phyloP scores from a whole-genome alignment of 2,888 invertebrate genomes.

The Lomographa bimaculata region DNA sequence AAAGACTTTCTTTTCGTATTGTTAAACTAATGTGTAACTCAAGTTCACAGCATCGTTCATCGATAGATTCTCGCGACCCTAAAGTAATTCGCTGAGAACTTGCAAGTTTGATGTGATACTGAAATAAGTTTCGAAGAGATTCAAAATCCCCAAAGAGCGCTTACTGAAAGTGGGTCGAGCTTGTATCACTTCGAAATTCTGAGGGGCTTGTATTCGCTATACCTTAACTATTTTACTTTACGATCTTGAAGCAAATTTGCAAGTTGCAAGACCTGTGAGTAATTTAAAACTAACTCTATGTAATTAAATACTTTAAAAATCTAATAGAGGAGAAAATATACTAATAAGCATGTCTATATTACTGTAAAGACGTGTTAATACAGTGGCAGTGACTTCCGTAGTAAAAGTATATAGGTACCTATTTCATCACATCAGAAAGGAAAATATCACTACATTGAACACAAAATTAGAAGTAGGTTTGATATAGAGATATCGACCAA shows the following conservation, averaged over 20 bases:
- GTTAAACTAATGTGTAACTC: too few relatives aligned
- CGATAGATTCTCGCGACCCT: constrained; percentile 21
- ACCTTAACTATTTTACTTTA: constrained; percentile 20
- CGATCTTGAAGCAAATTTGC: neutral
- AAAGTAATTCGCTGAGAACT: constrained; percentile 46
- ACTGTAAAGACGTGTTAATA: too few relatives aligned
- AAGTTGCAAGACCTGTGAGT: neutral
- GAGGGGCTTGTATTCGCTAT: constrained; percentile 22
- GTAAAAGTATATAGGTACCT: too few relatives aligned
- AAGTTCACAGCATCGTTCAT: constrained; percentile 16
- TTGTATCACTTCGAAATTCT: constrained; percentile 40
- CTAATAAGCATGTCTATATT: too few relatives aligned
- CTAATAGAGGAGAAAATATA: too few relatives aligned
- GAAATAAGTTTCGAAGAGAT: constrained; percentile 50
- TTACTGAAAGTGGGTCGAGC: constrained; percentile 45
- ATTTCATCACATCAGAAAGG: too few relatives aligned
- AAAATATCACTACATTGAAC: too few relatives aligned
- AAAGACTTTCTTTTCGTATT: too few relatives aligned
- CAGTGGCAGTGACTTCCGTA: too few relatives aligned
- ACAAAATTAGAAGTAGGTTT: too few relatives aligned
- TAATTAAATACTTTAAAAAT: too few relatives aligned
- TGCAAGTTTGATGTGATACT: constrained; percentile 50
- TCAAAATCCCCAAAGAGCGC: constrained; percentile 52
- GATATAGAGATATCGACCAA: too few relatives aligned
- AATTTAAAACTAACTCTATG: neutral